Percentiles rank a stretch among this genome's conserved stretches.
Conservation (phyloP, 2,888 invertebrate genomes). For the Macaria liturata region DNA sequence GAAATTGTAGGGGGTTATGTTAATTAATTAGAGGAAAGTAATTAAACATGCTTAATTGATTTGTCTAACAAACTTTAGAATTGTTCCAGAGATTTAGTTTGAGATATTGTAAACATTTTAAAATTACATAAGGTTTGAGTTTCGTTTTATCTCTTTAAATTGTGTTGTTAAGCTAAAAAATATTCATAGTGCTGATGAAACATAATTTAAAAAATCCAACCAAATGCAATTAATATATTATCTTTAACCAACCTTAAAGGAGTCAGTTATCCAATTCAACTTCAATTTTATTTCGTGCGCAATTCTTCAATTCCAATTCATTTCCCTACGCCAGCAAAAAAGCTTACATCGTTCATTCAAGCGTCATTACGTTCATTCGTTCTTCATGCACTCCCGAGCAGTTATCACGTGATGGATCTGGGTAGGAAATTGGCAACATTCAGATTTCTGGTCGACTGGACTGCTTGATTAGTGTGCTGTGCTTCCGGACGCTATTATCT, state of each 20-base stretch:
- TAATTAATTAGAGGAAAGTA: conserved; percentile 34
- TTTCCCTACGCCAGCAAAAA: conserved; percentile 35
- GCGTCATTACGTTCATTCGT: conserved; percentile 64
- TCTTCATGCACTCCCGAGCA: conserved; percentile 30
- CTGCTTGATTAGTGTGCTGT: conserved; percentile 46
- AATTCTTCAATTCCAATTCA: conserved; percentile 33
- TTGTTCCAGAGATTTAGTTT: too few species aligned
- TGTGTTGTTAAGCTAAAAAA: too few species aligned
- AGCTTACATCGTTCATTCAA: conserved; percentile 57
- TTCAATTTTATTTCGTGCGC: conserved; percentile 8
- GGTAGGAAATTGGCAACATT: conserved; percentile 73
- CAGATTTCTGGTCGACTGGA: conserved; percentile 58
- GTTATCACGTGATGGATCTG: conserved; percentile 61
- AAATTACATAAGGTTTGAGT: too few species aligned
- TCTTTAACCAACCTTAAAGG: too few species aligned
- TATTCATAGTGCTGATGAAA: too few species aligned
- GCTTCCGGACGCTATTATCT: not conserved
- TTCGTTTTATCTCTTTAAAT: too few species aligned
- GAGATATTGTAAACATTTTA: too few species aligned
- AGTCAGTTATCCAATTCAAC: not conserved
- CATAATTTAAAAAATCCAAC: too few species aligned
- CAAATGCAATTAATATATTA: too few species aligned
- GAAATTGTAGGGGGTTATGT: conserved; percentile 8
- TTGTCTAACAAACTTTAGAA: not conserved
- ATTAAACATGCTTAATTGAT: conserved; percentile 29